Base-by-base conservation (phyloP, 2,888 invertebrate genomes). In the Leucophora obtusa region DNA sequence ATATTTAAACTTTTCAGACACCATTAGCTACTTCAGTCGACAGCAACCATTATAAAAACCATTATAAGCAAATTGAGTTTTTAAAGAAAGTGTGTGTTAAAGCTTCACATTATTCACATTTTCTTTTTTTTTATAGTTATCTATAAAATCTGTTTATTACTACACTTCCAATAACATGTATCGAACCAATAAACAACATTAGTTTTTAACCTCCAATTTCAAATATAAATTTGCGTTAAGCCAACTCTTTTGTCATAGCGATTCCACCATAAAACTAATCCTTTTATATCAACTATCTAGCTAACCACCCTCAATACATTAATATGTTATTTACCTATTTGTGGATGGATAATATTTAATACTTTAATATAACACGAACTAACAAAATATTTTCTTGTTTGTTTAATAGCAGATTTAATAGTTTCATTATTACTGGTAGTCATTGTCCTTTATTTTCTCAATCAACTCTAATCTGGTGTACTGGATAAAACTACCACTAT, bases 381-480 rank as follows among this genome's bases (percentile, higher is more conserved):
- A 66, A 72, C 51, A 60, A 77, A 77, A 77, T 77, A 77, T 79
- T 75, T 65, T 74, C 69, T 77, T 81, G 77, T 69, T 70, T 73
- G 73, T 70, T 77, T 74, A 77, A 81, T 73, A 77, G 76, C 69
- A 66, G 73, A 77, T 81, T 77, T 81, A 81, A 81, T 74, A 81
- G 81, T 77, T 76, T 51, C 80, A 81, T 77, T 81, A 81, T 81
- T 77, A 77, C 70, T 74, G 51, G 60, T 77, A 77, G 73, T 77
- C 77, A 81, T 73, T 81, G 77, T 81, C 77, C 77, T 77, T 81
- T 81, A 66, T 65, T 73, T 81, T 81, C 60, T 43, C 77, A 73
- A 81, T 81, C 73, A 73, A 81, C 81, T 77, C 69, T 81, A 77
- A 81, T 81, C 81, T 81, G 70, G 21, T 77, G 72, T 77, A 58